Conservation (phyloP, 2,113 vertebrate genomes). For the Thunnus thynnus region DNA sequence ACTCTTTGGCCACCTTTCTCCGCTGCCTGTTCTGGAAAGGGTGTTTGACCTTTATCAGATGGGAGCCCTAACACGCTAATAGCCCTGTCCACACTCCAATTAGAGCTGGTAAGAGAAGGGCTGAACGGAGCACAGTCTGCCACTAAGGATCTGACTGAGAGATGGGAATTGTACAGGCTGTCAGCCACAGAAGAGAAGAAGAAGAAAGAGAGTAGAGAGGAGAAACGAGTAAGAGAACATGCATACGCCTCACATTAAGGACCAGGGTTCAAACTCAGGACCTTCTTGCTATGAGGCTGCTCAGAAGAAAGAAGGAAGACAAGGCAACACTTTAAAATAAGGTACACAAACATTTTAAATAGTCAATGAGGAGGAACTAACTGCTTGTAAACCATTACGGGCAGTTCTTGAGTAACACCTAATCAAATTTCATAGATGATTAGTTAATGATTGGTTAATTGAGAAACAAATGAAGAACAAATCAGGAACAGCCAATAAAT, state of each 20-base stretch:
- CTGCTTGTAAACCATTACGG: too few species aligned
- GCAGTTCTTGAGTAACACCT: too few species aligned
- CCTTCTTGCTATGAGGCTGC: too few species aligned
- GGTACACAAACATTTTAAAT: too few species aligned
- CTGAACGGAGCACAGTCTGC: slow-evolving; percentile 49
- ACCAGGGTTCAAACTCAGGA: too few species aligned
- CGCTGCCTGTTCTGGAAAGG: slow-evolving; percentile 46
- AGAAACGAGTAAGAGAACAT: background rate
- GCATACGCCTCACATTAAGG: too few species aligned
- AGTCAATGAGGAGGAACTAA: too few species aligned
- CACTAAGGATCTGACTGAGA: slow-evolving; percentile 48
- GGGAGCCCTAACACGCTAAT: slow-evolving; percentile 74
- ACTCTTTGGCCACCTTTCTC: slow-evolving; percentile 27
- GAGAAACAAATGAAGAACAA: too few species aligned
- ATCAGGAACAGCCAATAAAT: too few species aligned
- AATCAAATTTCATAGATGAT: too few species aligned
- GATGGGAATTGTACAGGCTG: slow-evolving; percentile 56
- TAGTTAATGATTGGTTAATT: too few species aligned
- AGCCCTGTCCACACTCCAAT: slow-evolving; percentile 77
- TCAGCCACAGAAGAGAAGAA: slow-evolving; percentile 12
- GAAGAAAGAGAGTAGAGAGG: background rate
- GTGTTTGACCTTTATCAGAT: slow-evolving; percentile 80
- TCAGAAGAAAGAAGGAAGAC: background rate
- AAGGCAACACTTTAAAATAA: too few species aligned
- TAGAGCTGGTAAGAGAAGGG: slow-evolving; percentile 64